A percentile compares a stretch with the other conserved stretches of the same genome.
phyloP scores from a whole-genome alignment of 2,888 invertebrate species.

The Artemia sinica region DNA sequence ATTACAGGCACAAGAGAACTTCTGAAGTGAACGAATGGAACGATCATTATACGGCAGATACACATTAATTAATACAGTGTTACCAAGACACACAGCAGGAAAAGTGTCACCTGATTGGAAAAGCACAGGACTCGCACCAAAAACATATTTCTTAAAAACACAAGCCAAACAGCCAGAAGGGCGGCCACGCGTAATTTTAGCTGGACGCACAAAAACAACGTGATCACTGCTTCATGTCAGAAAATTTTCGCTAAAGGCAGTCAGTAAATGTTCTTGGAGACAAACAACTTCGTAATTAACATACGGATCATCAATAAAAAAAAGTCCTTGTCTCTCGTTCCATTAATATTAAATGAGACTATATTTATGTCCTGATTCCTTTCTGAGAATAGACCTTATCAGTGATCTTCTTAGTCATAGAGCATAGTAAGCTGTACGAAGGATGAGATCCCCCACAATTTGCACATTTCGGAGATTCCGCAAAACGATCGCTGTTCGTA shows the following conservation, averaged over 20 bases:
- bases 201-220: background rate
- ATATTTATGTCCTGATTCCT: too few species aligned
- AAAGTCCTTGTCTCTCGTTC: too few species aligned
- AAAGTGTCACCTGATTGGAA: conserved; percentile 1
- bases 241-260: conserved; percentile 9
- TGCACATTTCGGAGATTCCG: conserved; percentile 13
- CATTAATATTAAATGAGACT: too few species aligned
- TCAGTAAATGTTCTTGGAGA: conserved; percentile 12
- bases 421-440: too few species aligned
- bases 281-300: background rate
- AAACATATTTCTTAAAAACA: background rate
- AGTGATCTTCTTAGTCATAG: too few species aligned
- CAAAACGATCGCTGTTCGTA: background rate
- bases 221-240: conserved; percentile 10
- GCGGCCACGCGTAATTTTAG: background rate
- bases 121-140: conserved; percentile 7
- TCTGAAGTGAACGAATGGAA: too few species aligned
- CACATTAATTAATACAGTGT: background rate
- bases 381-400: too few species aligned
- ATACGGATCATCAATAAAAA: background rate
- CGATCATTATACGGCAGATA: too few species aligned
- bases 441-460: background rate
- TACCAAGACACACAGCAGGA: background rate
- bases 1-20: too few species aligned
- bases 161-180: conserved; percentile 10